Evolutionary conservation across 2,888 invertebrate species (phyloP).

Genomic region (Stenolophus ochropezus): DNA sequence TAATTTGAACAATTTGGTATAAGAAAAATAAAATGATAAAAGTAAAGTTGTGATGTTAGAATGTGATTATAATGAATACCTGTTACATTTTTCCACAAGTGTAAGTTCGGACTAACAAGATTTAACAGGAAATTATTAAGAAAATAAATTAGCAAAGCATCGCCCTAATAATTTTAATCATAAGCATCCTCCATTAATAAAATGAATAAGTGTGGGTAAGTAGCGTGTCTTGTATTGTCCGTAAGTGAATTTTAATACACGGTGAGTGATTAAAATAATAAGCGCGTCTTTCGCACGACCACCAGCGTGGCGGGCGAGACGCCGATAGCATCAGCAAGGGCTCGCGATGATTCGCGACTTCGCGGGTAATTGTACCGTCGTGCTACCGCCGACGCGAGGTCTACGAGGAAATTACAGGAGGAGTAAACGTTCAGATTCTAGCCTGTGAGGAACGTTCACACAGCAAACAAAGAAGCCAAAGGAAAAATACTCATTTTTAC

Average conservation of each 20-base stretch:
- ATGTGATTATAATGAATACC: no score
- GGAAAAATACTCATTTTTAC: no score
- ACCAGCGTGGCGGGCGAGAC: constrained; percentile 37
- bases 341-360: constrained; percentile 34
- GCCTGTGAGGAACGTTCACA: not conserved
- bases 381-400: constrained; percentile 23
- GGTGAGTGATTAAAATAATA: constrained; percentile 49
- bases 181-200: not conserved
- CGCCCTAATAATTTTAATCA: not conserved
- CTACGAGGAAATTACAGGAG: constrained; percentile 17
- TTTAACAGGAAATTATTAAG: no score
- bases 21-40: no score
- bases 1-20: no score
- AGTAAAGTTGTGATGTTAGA: no score
- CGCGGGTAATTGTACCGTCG: constrained; percentile 25
- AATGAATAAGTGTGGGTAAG: not conserved
- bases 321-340: constrained; percentile 17
- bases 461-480: not conserved
- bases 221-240: constrained; percentile 23
- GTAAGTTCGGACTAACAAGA: no score
- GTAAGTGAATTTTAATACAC: constrained; percentile 47
- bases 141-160: no score
- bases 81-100: no score
- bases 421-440: constrained; percentile 9
- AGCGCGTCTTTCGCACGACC: constrained; percentile 54